phyloP scores from a whole-genome alignment of 2,113 vertebrate genomes.

The Xyrauchen texanus region DNA sequence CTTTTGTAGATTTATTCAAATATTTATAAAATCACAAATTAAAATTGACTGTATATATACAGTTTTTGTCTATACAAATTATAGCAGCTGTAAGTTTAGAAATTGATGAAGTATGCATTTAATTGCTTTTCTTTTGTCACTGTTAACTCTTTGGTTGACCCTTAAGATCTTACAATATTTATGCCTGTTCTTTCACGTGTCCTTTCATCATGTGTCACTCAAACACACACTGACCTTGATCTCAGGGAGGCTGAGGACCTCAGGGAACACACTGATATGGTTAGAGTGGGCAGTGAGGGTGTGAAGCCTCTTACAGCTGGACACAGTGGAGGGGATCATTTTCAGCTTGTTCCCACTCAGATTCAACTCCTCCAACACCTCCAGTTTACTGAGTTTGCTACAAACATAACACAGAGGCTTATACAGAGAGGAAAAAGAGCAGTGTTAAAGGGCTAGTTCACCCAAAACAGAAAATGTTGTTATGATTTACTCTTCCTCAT shows the following conservation, averaged over 20 bases:
- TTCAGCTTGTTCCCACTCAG: constrained; percentile 94
- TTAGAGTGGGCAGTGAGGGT: constrained; percentile 92
- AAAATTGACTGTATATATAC: no score
- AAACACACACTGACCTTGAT: constrained; percentile 84
- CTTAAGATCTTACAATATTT: background rate
- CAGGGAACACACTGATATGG: constrained; percentile 91
- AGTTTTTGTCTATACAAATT: no score
- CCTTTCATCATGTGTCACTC: background rate
- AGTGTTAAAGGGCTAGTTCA: no score
- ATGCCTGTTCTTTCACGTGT: background rate
- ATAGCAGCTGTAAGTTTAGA: no score
- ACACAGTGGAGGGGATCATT: constrained; percentile 92
- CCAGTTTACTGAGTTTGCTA: constrained; percentile 93
- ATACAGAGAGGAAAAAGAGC: no score
- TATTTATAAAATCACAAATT: no score
- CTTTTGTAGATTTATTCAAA: no score
- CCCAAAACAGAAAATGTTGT: no score
- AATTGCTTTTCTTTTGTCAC: no score
- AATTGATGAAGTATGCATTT: no score
- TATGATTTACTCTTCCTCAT: no score
- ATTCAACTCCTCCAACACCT: constrained; percentile 93
- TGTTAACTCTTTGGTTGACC: background rate
- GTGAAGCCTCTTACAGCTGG: constrained; percentile 91
- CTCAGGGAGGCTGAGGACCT: constrained; percentile 88
- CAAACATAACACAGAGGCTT: constrained; percentile 45